phyloP scores from a whole-genome alignment of 2,113 vertebrate species.

The Anarhynchus alexandrinus region DNA sequence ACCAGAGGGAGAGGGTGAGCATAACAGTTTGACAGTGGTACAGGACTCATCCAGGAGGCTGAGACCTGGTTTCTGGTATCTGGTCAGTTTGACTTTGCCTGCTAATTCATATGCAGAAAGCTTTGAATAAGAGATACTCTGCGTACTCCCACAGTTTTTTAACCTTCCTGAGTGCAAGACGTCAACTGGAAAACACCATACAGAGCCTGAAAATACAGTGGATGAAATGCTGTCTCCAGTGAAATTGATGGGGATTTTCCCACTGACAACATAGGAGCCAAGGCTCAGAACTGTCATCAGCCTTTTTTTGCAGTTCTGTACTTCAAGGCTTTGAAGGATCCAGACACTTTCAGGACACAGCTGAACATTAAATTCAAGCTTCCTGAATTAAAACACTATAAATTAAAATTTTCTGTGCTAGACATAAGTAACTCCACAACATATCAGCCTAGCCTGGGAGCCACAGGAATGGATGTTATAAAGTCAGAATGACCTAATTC shows the following conservation, averaged over 20 bases:
- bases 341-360: not conserved
- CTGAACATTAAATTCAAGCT: not conserved
- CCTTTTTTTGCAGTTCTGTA: not conserved
- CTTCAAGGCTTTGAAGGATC: not conserved
- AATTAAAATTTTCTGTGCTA: not conserved
- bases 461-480: not conserved
- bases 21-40: not conserved
- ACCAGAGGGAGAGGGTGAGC: not conserved
- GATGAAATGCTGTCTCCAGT: not conserved
- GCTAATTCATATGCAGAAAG: not conserved
- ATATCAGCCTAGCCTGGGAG: not conserved
- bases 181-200: not conserved
- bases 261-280: not conserved
- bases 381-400: not conserved
- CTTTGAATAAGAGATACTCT: not conserved
- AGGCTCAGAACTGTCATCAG: not conserved
- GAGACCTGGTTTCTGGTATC: not conserved
- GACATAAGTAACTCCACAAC: not conserved
- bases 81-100: not conserved
- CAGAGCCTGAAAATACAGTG: not conserved
- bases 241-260: slow-evolving; percentile 4
- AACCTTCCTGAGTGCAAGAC: not conserved
- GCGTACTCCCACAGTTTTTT: not conserved
- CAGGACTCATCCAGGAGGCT: not conserved
- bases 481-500: not conserved